phyloP scores from a whole-genome alignment of 2,113 vertebrate genomes.

The Psittacara wagleri region DNA sequence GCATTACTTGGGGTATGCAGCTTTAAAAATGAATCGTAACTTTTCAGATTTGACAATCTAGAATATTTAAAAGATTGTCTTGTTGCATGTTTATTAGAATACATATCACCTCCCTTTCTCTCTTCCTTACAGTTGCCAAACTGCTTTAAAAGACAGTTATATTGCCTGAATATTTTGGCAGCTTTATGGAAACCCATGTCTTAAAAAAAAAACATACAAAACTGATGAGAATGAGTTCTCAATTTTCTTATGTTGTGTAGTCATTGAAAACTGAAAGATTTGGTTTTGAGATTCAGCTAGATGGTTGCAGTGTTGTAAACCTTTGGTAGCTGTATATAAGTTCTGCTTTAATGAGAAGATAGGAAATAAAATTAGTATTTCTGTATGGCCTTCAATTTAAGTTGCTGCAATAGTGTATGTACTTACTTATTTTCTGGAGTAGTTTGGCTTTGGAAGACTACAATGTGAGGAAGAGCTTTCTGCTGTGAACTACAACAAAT shows the following conservation, averaged over 20 bases:
- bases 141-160: background rate
- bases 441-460: background rate
- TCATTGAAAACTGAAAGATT: background rate
- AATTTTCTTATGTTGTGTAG: background rate
- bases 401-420: background rate
- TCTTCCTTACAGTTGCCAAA: background rate
- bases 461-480: background rate
- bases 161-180: background rate
- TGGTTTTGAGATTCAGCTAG: background rate
- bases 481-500: background rate
- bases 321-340: background rate
- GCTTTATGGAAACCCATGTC: background rate
- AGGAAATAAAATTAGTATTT: background rate
- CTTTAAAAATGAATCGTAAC: background rate
- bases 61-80: background rate
- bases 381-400: background rate
- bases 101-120: background rate
- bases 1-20: background rate
- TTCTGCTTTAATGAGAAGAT: background rate
- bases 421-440: background rate
- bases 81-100: background rate
- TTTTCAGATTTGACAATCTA: background rate
- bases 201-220: background rate
- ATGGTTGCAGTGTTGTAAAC: background rate
- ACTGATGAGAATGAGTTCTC: background rate